A percentile compares a stretch with the other conserved stretches of the same genome.
Evolutionary conservation across 2,888 invertebrate species (phyloP).

Genomic region (Drosophila meridiana): DNA sequence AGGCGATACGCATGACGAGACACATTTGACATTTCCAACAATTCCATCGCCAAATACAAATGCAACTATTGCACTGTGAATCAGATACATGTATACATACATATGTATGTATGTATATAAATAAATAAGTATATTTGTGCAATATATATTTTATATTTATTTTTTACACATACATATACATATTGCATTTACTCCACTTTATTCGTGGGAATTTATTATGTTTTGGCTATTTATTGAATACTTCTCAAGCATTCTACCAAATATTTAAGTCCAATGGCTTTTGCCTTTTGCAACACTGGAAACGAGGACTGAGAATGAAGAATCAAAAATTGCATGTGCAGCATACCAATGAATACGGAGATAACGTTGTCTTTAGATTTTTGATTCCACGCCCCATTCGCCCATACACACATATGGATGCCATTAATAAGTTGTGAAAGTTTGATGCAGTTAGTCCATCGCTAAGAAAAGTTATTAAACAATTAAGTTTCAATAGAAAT

Average conservation of each 20-base stretch:
- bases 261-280: not conserved
- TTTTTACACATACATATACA: not conserved
- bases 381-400: too few relatives aligned
- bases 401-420: too few relatives aligned
- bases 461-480: too few relatives aligned
- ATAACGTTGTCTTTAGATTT: too few relatives aligned
- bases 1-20: slow-evolving; percentile 28
- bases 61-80: slow-evolving; percentile 20
- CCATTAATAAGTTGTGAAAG: too few relatives aligned
- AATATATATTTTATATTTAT: not conserved
- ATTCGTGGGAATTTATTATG: not conserved
- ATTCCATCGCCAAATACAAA: slow-evolving; percentile 17
- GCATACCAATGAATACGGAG: too few relatives aligned
- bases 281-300: too few relatives aligned
- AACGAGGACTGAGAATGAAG: too few relatives aligned
- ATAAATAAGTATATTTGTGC: not conserved
- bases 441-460: too few relatives aligned
- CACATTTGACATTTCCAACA: slow-evolving; percentile 21
- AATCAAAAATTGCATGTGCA: too few relatives aligned
- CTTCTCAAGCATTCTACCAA: not conserved
- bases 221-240: not conserved
- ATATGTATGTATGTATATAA: not conserved
- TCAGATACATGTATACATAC: not conserved
- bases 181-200: not conserved
- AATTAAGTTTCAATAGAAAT: too few relatives aligned